phyloP scores from a whole-genome alignment of 2,113 vertebrate genomes.

The Cololabis saira region DNA sequence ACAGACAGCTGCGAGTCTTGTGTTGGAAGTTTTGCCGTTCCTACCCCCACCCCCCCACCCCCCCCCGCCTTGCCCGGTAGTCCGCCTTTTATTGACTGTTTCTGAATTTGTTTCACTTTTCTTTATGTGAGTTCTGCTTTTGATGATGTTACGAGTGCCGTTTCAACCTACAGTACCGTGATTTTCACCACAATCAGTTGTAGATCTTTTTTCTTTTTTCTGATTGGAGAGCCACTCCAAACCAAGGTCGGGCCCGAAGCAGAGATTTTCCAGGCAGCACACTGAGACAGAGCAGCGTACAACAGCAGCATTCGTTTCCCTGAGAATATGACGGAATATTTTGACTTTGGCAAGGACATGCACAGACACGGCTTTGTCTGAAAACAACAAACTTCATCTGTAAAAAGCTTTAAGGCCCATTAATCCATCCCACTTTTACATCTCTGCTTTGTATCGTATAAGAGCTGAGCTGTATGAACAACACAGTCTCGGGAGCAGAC shows the following conservation, averaged over 20 bases:
- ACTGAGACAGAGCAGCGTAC: neutral
- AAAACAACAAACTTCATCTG: no score
- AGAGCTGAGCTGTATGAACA: no score
- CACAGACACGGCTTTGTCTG: neutral
- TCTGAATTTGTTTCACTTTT: slow-evolving; percentile 3
- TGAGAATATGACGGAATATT: no score
- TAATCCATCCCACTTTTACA: no score
- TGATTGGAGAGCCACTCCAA: slow-evolving; percentile 24
- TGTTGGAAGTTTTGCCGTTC: no score
- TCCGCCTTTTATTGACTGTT: neutral
- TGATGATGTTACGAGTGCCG: neutral
- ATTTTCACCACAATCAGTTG: neutral
- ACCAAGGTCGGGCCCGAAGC: neutral
- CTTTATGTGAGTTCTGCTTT: neutral
- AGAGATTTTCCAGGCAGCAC: neutral
- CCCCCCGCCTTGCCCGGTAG: no score
- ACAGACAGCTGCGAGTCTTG: no score
- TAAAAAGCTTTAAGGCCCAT: no score
- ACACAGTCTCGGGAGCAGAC: no score
- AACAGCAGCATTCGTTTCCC: no score
- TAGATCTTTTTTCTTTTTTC: neutral
- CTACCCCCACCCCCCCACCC: no score
- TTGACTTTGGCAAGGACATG: neutral
- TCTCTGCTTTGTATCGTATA: no score
- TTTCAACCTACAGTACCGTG: neutral